Evolutionary conservation across 2,888 invertebrate species (phyloP).

Genomic region (Himalopsyche anomala): DNA sequence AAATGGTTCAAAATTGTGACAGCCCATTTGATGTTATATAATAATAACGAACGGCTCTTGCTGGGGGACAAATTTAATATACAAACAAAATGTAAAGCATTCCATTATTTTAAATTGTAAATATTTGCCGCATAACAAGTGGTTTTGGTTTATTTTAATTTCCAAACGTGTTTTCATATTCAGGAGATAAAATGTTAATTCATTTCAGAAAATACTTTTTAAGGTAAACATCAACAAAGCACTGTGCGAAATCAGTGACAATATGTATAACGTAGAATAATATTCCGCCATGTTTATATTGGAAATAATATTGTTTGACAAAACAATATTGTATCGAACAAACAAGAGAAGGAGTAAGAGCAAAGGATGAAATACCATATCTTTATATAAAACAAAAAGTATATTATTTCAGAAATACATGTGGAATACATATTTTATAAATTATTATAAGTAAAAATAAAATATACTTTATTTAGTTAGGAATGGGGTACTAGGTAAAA

Average conservation of each 20-base stretch:
- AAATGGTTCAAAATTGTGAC: constrained; percentile 20
- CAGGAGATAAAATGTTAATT: constrained; percentile 34
- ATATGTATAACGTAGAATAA: constrained; percentile 16
- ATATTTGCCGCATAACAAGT: constrained; percentile 34
- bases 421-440: not conserved
- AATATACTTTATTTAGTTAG: too few species aligned
- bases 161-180: constrained; percentile 26
- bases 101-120: constrained; percentile 31
- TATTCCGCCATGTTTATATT: not conserved
- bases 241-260: constrained; percentile 10
- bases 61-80: constrained; percentile 16
- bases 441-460: not conserved
- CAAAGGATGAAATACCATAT: not conserved
- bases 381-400: not conserved
- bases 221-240: constrained; percentile 20
- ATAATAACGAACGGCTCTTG: constrained; percentile 4
- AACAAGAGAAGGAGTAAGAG: not conserved
- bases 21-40: constrained; percentile 13
- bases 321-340: constrained; percentile 9
- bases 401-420: not conserved
- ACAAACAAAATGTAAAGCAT: constrained; percentile 29
- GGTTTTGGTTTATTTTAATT: constrained; percentile 30
- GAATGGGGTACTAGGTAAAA: too few species aligned
- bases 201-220: constrained; percentile 16
- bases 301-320: constrained; percentile 21